Percentiles rank a stretch among this genome's conserved stretches.
These are phyloP conservation scores for Rhopalosiphum maidis DNA, from an alignment of 1,140 invertebrate genomes.

Conservation along the genomic window DNA sequence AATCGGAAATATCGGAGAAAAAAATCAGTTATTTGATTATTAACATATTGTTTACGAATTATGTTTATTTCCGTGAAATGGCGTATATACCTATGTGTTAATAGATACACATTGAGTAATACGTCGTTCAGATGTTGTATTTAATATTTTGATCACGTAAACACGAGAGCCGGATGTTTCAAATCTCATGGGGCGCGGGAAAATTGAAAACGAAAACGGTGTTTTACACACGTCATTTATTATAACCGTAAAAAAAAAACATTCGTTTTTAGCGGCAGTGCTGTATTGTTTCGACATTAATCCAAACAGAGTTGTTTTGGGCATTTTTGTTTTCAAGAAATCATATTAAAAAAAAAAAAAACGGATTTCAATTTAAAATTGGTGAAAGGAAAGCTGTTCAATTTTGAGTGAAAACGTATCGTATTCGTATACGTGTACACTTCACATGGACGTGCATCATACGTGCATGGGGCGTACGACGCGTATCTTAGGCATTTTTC, in stretches of 20 bases:
- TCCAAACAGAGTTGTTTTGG: not conserved
- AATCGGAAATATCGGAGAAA: not conserved
- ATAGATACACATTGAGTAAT: not conserved
- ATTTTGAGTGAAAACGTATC: not conserved
- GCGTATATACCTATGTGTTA: not conserved
- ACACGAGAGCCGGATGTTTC: not conserved
- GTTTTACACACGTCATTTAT: not conserved
- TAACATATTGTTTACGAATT: not conserved
- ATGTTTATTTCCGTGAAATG: not conserved
- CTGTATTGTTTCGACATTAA: not conserved
- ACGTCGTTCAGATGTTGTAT: not conserved
- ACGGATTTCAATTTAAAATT: not conserved
- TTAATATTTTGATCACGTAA: not conserved
- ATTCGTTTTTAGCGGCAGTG: not conserved
- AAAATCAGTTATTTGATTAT: not conserved
- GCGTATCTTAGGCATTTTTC: not conserved
- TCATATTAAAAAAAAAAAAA: not conserved
- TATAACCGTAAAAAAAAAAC: not conserved
- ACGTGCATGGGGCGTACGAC: not conserved
- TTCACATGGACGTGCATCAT: not conserved
- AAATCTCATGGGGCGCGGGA: not conserved
- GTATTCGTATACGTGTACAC: not conserved
- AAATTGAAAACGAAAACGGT: not conserved
- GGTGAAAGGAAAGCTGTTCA: not conserved
- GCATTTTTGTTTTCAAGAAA: not conserved